These are phyloP conservation scores for Samia ricini DNA, from an alignment of 1,140 invertebrate species.

Conservation along the genomic window DNA sequence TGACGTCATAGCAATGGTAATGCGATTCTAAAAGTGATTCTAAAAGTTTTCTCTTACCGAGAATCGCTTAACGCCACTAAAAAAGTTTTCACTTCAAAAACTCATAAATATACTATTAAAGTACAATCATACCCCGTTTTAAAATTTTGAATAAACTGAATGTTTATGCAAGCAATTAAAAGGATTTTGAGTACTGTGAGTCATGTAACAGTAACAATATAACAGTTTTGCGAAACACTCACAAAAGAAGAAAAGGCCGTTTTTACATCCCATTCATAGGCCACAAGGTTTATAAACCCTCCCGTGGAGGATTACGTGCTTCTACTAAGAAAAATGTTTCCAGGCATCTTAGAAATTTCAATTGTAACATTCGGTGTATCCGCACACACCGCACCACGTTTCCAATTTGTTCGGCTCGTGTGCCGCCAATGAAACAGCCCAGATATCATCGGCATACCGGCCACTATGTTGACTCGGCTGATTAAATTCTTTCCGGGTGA, in stretches of 20 bases:
- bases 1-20: no score
- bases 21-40: no score
- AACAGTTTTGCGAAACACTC: constrained; percentile 6
- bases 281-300: constrained; percentile 32
- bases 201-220: constrained; percentile 53
- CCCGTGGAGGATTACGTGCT: constrained; percentile 63
- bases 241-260: constrained; percentile 43
- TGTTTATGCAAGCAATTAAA: background rate
- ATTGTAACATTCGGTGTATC: constrained; percentile 67
- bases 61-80: no score
- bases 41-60: no score
- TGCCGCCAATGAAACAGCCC: constrained; percentile 55
- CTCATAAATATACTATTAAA: no score
- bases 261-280: constrained; percentile 54
- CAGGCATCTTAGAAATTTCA: constrained; percentile 72
- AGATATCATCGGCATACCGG: constrained; percentile 66
- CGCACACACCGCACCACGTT: constrained; percentile 50
- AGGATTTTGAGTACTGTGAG: constrained; percentile 15
- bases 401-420: constrained; percentile 64
- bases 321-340: constrained; percentile 66
- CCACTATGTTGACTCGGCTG: constrained; percentile 52
- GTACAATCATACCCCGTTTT: no score
- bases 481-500: constrained; percentile 68
- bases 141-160: background rate
- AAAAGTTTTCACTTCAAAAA: no score